These are phyloP conservation scores for Cryptosula pallasiana DNA, from an alignment of 2,888 invertebrate genomes.

Conservation along the genomic window DNA sequence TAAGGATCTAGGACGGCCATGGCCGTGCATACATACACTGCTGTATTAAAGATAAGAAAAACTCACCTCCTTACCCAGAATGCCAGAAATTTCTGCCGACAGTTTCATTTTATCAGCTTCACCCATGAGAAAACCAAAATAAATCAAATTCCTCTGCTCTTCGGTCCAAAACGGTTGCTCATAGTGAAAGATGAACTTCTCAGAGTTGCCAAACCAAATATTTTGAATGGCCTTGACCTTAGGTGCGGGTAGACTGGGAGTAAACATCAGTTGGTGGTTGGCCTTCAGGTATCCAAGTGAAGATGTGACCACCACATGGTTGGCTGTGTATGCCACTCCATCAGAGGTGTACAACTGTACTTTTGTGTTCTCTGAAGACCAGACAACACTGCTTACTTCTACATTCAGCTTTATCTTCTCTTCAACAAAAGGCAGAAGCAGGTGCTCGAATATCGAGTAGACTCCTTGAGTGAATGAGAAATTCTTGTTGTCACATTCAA, in stretches of 20 bases:
- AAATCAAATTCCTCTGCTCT: background rate
- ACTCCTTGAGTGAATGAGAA: background rate
- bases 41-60: no score
- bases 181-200: constrained; percentile 26
- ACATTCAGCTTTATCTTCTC: background rate
- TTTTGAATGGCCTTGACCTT: constrained; percentile 27
- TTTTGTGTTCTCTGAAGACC: background rate
- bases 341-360: background rate
- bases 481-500: background rate
- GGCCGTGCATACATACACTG: no score
- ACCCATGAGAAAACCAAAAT: background rate
- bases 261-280: constrained; percentile 4
- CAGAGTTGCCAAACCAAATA: constrained; percentile 26
- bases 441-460: background rate
- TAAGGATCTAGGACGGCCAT: no score
- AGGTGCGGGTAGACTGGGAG: background rate
- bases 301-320: constrained; percentile 26
- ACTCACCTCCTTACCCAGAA: background rate
- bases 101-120: background rate
- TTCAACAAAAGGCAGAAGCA: background rate
- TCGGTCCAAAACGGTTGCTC: constrained; percentile 25
- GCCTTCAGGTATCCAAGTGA: constrained; percentile 27
- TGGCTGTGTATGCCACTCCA: background rate
- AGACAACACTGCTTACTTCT: background rate
- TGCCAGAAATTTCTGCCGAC: background rate